These are phyloP conservation scores for Therioaphis trifolii DNA, from an alignment of 2,888 invertebrate genomes.

Conservation along the genomic window DNA sequence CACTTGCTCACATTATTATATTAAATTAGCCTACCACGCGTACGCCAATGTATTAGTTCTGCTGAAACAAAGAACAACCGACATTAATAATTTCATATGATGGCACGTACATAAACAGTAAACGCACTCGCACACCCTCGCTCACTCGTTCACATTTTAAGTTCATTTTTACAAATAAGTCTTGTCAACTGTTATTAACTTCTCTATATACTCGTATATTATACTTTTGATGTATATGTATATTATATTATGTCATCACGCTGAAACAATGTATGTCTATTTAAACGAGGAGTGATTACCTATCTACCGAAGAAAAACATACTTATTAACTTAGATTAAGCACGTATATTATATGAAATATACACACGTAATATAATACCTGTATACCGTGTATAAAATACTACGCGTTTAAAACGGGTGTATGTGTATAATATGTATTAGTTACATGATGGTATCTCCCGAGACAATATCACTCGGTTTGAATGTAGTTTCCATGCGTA, in stretches of 20 bases:
- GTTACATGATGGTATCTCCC: not conserved
- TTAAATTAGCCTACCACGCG: no score
- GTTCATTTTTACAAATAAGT: constrained; percentile 25
- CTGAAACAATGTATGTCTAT: not conserved
- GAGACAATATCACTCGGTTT: not conserved
- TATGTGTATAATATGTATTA: not conserved
- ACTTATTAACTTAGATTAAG: constrained; percentile 26
- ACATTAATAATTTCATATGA: no score
- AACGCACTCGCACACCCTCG: no score
- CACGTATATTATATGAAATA: no score
- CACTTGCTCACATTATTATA: no score
- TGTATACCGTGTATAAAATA: not conserved
- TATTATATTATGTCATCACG: constrained; percentile 4
- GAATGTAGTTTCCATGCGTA: not conserved
- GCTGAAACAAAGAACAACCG: no score
- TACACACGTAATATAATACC: no score
- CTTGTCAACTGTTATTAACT: constrained; percentile 20
- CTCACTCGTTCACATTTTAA: not conserved
- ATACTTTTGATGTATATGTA: not conserved
- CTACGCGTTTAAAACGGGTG: not conserved
- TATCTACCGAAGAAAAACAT: constrained; percentile 8
- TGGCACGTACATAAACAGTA: no score
- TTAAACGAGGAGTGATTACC: not conserved
- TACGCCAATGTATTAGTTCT: no score
- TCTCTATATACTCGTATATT: not conserved